These are phyloP conservation scores for Colinus virginianus DNA, from an alignment of 2,113 vertebrate genomes.

Conservation along the genomic window DNA sequence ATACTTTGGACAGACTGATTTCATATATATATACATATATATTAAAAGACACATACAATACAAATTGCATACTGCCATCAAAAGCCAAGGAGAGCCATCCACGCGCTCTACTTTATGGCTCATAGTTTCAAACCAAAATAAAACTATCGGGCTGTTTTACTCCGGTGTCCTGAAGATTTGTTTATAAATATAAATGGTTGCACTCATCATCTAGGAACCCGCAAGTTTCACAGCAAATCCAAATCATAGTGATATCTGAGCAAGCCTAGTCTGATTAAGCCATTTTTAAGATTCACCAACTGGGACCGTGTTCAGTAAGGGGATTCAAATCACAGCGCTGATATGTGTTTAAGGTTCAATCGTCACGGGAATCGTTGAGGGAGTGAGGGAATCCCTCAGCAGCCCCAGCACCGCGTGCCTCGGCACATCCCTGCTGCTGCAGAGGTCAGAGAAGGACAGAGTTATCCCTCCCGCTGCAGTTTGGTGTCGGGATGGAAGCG, in stretches of 20 bases:
- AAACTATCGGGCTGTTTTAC: constrained; percentile 50
- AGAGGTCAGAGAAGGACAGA: not conserved
- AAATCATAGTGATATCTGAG: constrained; percentile 58
- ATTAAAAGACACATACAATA: constrained; percentile 74
- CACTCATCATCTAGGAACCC: constrained; percentile 47
- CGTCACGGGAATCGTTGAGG: not conserved
- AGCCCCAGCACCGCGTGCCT: not conserved
- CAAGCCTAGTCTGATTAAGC: constrained; percentile 76
- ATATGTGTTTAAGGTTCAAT: not conserved
- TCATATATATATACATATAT: constrained; percentile 73
- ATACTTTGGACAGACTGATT: constrained; percentile 75
- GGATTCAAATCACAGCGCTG: not conserved
- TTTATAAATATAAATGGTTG: constrained; percentile 8
- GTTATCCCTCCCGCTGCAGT: not conserved
- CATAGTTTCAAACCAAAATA: constrained; percentile 57
- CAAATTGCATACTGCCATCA: constrained; percentile 78
- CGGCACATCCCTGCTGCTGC: not conserved
- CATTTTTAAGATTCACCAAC: constrained; percentile 49
- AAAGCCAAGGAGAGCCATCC: constrained; percentile 67
- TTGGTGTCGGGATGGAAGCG: not conserved
- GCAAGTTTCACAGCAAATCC: constrained; percentile 50
- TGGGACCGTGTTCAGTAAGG: not conserved
- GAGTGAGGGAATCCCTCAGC: not conserved
- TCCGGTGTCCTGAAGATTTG: constrained; percentile 57
- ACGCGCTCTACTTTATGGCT: constrained; percentile 64